Evolutionary conservation across 2,888 invertebrate species (phyloP), one percentile per base, ranked within the genome.

Genomic region (Diarsia rubi): DNA sequence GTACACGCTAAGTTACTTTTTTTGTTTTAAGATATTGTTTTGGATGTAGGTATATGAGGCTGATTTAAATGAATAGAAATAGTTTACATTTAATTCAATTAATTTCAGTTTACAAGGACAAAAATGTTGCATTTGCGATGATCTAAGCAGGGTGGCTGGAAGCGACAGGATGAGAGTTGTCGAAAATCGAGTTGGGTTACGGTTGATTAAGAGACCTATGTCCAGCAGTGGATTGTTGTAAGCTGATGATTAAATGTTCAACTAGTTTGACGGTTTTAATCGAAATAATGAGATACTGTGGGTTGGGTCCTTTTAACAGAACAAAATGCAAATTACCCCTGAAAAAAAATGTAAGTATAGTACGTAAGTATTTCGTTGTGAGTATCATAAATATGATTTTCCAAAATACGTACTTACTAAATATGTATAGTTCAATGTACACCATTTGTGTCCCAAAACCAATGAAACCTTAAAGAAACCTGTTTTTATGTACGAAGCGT

Each of bases 401-500:
- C n/a, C n/a, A n/a, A n/a, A n/a, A n/a, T n/a, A n/a, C n/a, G n/a
- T n/a, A 31, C 31, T 4, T 31, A 31, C 31, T 31, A 31, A 27
- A 27, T 3, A 19, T 6, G 42, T 27, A 57, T 47, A 42, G 1
- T 16, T 0, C 14, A 9, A n/a, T 12, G 44, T 16, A 44, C 0
- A 42, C 16, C 21, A 5, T 71, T 59, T 71, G 72, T 27, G 12
- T 57, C 42, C 19, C 0, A 73, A 71, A 59, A 59, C 5, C 27
- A 42, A 47, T 27, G 27, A 19, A 47, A 3, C 3, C 12, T 4
- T 27, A 37, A 47, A 21, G 2, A 11, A 52, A 54, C 24, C 8
- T 42, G 12, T 67, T 21, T 21, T 19, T 3, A 65, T 37, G 4
- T 65, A 14, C 14, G 14, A 45, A 37, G 19, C 19, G 4, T 31